phyloP scores from a whole-genome alignment of 2,797 vertebrate genomes.

The Liparis tanakae region DNA sequence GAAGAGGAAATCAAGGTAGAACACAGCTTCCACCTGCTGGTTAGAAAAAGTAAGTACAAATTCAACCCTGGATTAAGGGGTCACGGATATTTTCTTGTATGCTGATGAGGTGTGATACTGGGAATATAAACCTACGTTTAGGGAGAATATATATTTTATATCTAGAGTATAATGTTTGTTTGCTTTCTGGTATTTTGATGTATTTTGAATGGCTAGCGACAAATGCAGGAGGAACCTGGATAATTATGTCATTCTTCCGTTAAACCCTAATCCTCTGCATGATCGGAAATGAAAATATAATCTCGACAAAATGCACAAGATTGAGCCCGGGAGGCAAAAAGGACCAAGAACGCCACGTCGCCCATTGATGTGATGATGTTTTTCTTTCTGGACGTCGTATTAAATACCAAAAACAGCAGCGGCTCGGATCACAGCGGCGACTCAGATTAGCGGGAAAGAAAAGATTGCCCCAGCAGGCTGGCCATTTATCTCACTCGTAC shows the following conservation, averaged over 20 bases:
- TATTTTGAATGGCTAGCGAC: not conserved
- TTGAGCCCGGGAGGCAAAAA: not conserved
- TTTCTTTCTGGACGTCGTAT: constrained; percentile 14
- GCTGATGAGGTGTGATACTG: not conserved
- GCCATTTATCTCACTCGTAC: constrained; percentile 7
- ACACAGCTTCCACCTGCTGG: constrained; percentile 70
- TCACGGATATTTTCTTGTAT: not conserved
- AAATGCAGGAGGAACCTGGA: not conserved
- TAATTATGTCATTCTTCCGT: not conserved
- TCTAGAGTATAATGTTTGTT: not conserved
- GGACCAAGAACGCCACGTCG: not conserved
- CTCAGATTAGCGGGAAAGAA: constrained; percentile 14
- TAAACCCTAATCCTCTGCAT: not conserved
- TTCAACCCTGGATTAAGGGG: not conserved
- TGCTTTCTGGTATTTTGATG: not conserved
- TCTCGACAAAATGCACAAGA: not conserved
- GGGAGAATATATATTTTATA: not conserved
- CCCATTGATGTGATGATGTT: constrained; percentile 12
- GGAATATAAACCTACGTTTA: not conserved
- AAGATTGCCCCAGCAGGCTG: constrained; percentile 20
- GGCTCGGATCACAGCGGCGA: constrained; percentile 37
- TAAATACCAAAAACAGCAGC: constrained; percentile 33
- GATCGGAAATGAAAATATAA: not conserved
- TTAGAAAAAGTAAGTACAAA: constrained; percentile 45
- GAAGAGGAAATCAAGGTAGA: constrained; percentile 6